Base-by-base conservation (phyloP, 1,140 invertebrate genomes). In the Eriocheir sinensis region DNA sequence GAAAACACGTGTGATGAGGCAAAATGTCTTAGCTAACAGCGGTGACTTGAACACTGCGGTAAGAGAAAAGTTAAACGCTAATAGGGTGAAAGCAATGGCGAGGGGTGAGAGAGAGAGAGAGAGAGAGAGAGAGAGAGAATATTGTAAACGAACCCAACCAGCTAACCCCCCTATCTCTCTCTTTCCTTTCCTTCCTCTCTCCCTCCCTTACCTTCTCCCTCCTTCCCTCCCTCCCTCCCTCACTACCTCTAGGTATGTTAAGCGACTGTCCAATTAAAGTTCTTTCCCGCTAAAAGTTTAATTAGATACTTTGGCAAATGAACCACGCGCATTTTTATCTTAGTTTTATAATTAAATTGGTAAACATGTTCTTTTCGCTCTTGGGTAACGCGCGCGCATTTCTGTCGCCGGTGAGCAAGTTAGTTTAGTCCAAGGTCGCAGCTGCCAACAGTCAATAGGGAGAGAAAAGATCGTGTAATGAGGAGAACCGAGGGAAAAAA, bases 261-360 rank as follows among this genome's bases (percentile, higher is more conserved):
- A 72, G 60, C 60, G 60, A 72, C 60, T 72, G 60, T 72, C 60
- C 60, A 72, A 72, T 72, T 72, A 72, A 72, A 72, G 48, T 72
- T 72, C 60, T 72, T 72, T 72, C 60, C 60, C 60, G 48, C 60
- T 72, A 72, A 72, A 72, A 72, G 60, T 72, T 72, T 72, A 72
- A 72, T 72, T 72, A 72, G 60, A 72, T 72, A 72, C 60, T n/a
- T n/a, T 21, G 48, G 60, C 21, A 72, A 72, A 72, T 72, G 27
- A 72, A 72, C 60, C 60, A 72, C 60, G 21, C 60, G 21, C 48
- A 72, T 72, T 72, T 72, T 72, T 53, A 53, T 72, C 60, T 72
- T 21, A 72, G 60, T 72, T 72, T 72, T 72, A 72, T n/a, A 72
- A 72, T 72, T 72, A 72, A 72, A 72, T 72, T 72, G 60, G 60